A percentile compares a stretch with the other conserved stretches of the same genome.
Conservation (phyloP, 2,888 invertebrate genomes). For the Ashinkailepas kermadecensis region DNA sequence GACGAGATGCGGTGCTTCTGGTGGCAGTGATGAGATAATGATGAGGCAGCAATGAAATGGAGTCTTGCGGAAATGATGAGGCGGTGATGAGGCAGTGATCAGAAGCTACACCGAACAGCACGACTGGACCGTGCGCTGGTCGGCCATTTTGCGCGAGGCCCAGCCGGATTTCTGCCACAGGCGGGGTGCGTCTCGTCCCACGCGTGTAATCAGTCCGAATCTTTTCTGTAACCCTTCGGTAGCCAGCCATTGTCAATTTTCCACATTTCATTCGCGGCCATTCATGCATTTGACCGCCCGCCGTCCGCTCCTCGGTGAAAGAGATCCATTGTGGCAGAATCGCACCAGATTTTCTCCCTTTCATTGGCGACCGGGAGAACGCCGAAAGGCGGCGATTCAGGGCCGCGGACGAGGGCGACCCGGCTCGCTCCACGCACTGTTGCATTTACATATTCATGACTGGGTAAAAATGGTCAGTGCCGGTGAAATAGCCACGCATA, state of each 20-base stretch:
- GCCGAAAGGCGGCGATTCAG: neutral
- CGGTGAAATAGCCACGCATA: neutral
- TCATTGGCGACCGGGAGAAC: neutral
- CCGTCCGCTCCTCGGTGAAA: neutral
- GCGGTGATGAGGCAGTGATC: too few species aligned
- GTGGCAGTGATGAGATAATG: too few species aligned
- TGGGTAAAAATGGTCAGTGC: neutral
- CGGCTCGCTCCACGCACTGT: neutral
- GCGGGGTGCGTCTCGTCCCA: neutral
- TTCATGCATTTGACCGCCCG: constrained; percentile 20
- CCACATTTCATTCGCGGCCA: constrained; percentile 13
- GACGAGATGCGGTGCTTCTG: too few species aligned
- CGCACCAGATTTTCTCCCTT: constrained; percentile 1
- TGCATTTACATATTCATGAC: constrained; percentile 11
- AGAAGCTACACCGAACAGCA: too few species aligned
- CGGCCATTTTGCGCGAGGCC: neutral
- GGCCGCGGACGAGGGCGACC: neutral
- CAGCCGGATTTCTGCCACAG: neutral
- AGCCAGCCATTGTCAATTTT: constrained; percentile 15
- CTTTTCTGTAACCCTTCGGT: constrained; percentile 11
- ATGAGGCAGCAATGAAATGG: too few species aligned
- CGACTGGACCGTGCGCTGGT: too few species aligned
- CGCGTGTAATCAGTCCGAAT: constrained; percentile 11
- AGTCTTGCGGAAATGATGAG: too few species aligned
- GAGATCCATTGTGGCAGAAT: neutral